Percentiles rank a stretch among this genome's conserved stretches.
These are phyloP conservation scores for Carduelis carduelis DNA, from an alignment of 2,797 vertebrate species.

Conservation along the genomic window DNA sequence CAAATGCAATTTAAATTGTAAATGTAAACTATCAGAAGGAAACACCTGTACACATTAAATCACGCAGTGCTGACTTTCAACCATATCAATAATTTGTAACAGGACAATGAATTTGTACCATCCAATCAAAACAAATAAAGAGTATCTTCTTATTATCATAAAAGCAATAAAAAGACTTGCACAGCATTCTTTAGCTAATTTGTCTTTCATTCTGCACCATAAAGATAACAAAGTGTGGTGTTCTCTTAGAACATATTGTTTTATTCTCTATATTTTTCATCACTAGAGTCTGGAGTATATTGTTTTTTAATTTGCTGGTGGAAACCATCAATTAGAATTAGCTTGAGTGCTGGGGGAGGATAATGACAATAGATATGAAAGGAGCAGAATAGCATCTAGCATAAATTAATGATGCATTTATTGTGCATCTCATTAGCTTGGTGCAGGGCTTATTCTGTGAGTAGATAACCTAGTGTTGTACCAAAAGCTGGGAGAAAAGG, in stretches of 20 bases:
- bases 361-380: slow-evolving; percentile 31
- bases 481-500: not conserved
- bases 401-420: slow-evolving; percentile 67
- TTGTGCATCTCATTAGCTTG: slow-evolving; percentile 42
- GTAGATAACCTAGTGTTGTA: slow-evolving; percentile 27
- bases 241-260: slow-evolving; percentile 70
- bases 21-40: slow-evolving; percentile 77
- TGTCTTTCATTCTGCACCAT: slow-evolving; percentile 77
- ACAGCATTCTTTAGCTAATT: slow-evolving; percentile 75
- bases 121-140: slow-evolving; percentile 71
- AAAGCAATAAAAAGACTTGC: slow-evolving; percentile 72
- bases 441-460: slow-evolving; percentile 9
- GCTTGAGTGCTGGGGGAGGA: slow-evolving; percentile 45
- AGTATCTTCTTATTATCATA: slow-evolving; percentile 77
- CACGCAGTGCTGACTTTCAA: slow-evolving; percentile 66
- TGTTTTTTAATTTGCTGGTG: slow-evolving; percentile 72
- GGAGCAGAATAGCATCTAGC: slow-evolving; percentile 19
- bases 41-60: slow-evolving; percentile 78
- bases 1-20: slow-evolving; percentile 76
- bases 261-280: slow-evolving; percentile 64
- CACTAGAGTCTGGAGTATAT: slow-evolving; percentile 49
- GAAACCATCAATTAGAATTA: slow-evolving; percentile 73
- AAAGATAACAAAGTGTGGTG: slow-evolving; percentile 78
- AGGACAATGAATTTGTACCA: slow-evolving; percentile 69
- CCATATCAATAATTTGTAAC: slow-evolving; percentile 75